phyloP scores from a whole-genome alignment of 2,888 invertebrate genomes.

The Bhutanitis thaidina region DNA sequence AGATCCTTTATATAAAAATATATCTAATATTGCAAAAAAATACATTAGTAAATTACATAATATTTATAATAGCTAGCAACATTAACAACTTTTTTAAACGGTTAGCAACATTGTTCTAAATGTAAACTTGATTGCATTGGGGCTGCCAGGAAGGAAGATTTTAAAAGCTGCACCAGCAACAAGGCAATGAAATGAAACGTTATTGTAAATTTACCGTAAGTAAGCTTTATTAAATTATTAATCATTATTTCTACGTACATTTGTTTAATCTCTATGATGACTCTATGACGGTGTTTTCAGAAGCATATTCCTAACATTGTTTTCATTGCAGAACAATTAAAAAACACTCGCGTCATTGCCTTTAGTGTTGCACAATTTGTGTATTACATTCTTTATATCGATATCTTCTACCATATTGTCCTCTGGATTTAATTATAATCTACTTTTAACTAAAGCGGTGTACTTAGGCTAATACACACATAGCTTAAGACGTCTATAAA shows the following conservation, averaged over 20 bases:
- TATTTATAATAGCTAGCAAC: slow-evolving; percentile 58
- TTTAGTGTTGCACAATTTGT: slow-evolving; percentile 33
- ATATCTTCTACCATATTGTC: slow-evolving; percentile 61
- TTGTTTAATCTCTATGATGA: not conserved
- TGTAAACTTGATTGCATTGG: slow-evolving; percentile 38
- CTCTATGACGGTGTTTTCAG: slow-evolving; percentile 10
- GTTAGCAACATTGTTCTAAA: slow-evolving; percentile 70
- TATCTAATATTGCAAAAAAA: slow-evolving; percentile 63
- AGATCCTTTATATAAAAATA: slow-evolving; percentile 68
- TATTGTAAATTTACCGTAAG: not conserved
- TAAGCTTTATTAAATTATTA: not conserved
- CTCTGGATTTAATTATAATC: slow-evolving; percentile 40
- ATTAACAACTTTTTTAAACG: slow-evolving; percentile 66
- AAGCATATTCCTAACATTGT: no score
- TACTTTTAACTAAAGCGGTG: slow-evolving; percentile 38
- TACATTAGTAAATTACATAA: slow-evolving; percentile 51
- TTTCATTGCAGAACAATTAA: no score
- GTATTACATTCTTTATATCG: slow-evolving; percentile 34
- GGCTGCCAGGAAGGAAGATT: slow-evolving; percentile 46
- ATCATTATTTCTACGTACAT: slow-evolving; percentile 9
- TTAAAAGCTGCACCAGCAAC: slow-evolving; percentile 23
- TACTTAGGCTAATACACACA: slow-evolving; percentile 25
- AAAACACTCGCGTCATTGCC: slow-evolving; percentile 47
- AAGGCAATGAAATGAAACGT: slow-evolving; percentile 22
- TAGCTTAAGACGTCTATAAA: slow-evolving; percentile 16